Evolutionary conservation across 2,113 vertebrate species (phyloP).

Genomic region (Felis catus): F.catus_Fca126_mat1.0 CM031412.1:24113001-24113500

Average conservation of each 20-base stretch:
- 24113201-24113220: neutral
- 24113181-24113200: neutral
- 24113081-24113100: neutral
- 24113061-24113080: neutral
- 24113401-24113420: neutral
- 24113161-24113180: neutral
- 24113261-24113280: neutral
- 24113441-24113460: neutral
- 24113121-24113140: neutral
- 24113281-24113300: neutral
- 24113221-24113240: neutral
- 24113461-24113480: neutral
- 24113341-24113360: neutral
- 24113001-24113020: neutral
- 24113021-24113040: neutral
- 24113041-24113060: neutral
- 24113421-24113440: neutral
- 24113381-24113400: neutral
- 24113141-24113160: neutral
- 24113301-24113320: neutral
- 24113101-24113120: neutral
- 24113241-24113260: neutral
- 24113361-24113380: neutral
- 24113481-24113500: neutral
- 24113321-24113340: neutral